Evolutionary conservation across 1,140 invertebrate species (phyloP), one percentile per base, ranked within the genome.

Genomic region (Bombus affinis): DNA sequence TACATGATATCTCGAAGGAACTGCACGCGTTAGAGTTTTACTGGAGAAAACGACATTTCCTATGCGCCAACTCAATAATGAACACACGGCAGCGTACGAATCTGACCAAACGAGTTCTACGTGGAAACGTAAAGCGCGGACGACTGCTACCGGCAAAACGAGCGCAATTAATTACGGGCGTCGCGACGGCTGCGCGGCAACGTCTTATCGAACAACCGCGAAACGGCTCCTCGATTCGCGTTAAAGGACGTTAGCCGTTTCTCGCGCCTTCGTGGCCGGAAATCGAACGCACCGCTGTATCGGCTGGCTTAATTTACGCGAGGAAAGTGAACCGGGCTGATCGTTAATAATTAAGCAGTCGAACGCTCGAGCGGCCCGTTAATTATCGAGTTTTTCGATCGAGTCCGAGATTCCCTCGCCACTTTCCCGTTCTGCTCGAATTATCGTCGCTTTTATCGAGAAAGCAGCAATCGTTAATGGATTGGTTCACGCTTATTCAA

Each of bases 81-180:
- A 78, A 82, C 66, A 39, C 71, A 18, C 22, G 37, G n/a, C 35
- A 10, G 18, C 18, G 3, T 13, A 47, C 53, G n/a, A 44, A 81
- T 44, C 77, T 79, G 18, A 44, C 59, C 37, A 77, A 84, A 89
- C 85, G 72, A 59, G 88, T 89, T 74, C 39, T 22, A n/a, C 53
- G 57, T 65, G 73, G 73, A 66, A 89, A 89, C 65, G 77, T 66
- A 72, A 84, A 53, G 44, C 35, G 81, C 77, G 76, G 25, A 74
- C 6, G 13, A 74, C 59, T 62, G 39, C 65, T 37, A 32, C n/a
- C 73, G 47, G 44, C 72, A 68, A 72, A 86, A 83, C 80, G 65
- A 74, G 42, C 57, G 39, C 77, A 47, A 89, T 90, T 89, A 89
- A 90, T 89, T 84, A 78, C n/a, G 25, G 53, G 47, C 65, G 35